These are phyloP conservation scores for Listronotus bonariensis DNA, from an alignment of 1,140 invertebrate genomes.

Conservation along the genomic window DNA sequence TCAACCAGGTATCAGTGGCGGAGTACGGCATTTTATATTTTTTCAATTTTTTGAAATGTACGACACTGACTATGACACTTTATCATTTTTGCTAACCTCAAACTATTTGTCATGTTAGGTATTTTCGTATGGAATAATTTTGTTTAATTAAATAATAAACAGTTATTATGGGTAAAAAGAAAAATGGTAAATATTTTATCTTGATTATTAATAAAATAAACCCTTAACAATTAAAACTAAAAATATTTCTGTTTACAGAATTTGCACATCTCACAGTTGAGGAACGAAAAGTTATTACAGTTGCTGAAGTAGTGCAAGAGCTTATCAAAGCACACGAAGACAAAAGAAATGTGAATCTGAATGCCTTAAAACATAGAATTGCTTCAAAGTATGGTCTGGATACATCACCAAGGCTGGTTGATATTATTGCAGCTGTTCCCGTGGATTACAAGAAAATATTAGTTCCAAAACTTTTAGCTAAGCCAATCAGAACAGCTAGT, in stretches of 20 bases:
- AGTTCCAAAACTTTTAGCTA: conserved; percentile 91
- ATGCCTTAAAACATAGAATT: conserved; percentile 89
- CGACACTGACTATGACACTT: no score
- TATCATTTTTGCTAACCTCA: no score
- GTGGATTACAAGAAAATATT: conserved; percentile 87
- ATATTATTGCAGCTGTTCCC: conserved; percentile 98
- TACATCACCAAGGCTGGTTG: conserved; percentile 91
- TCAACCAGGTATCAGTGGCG: no score
- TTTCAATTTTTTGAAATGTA: no score
- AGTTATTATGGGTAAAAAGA: no score
- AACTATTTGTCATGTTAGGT: no score
- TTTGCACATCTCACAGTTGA: conserved; percentile 67
- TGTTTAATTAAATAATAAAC: no score
- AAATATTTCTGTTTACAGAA: conserved; percentile 49
- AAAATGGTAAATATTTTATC: no score
- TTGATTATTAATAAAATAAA: no score
- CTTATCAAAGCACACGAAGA: conserved; percentile 85
- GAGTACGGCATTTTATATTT: no score
- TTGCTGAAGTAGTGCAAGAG: conserved; percentile 95
- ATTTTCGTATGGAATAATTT: no score
- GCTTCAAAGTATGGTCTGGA: conserved; percentile 93
- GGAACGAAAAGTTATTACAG: conserved; percentile 82
- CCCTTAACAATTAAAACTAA: no score
- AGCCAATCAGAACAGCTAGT: conserved; percentile 97
- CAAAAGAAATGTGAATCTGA: conserved; percentile 91